Conservation (phyloP, 2,888 invertebrate genomes). For the Phengaris arion region DNA sequence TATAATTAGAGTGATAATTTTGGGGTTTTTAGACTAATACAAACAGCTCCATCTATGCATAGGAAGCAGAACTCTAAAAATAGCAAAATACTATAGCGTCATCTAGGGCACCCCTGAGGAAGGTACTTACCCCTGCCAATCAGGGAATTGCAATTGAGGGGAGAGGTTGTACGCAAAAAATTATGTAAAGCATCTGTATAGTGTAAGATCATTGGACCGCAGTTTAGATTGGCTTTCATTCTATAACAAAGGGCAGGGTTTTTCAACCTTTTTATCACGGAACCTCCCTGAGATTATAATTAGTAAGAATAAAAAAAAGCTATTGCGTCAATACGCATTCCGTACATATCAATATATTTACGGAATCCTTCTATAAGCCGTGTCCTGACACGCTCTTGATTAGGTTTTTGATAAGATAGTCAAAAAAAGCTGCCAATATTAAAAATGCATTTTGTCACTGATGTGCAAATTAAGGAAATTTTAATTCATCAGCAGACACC, state of each 20-base stretch:
- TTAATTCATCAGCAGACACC: too few species aligned
- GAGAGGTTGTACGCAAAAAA: conserved; percentile 34
- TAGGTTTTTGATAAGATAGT: too few species aligned
- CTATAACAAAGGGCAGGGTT: neutral
- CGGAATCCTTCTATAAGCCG: too few species aligned
- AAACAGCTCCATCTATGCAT: conserved; percentile 61
- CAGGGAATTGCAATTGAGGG: conserved; percentile 52
- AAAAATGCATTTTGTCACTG: too few species aligned
- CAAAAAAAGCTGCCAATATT: too few species aligned
- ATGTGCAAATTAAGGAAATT: too few species aligned
- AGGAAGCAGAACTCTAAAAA: conserved; percentile 65
- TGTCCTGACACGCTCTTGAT: too few species aligned
- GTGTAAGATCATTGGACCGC: conserved; percentile 1
- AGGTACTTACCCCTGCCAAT: conserved; percentile 60
- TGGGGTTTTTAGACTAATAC: neutral
- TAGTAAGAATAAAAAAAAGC: too few species aligned
- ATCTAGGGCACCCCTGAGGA: conserved; percentile 55
- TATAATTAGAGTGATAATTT: neutral
- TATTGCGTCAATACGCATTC: too few species aligned
- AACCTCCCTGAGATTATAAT: too few species aligned
- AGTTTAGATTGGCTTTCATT: neutral
- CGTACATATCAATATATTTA: too few species aligned
- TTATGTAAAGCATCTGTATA: neutral
- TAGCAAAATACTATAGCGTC: conserved; percentile 72
- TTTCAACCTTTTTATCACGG: neutral